Evolutionary conservation across 2,888 invertebrate species (phyloP).

Genomic region (Mythimna ferrago): DNA sequence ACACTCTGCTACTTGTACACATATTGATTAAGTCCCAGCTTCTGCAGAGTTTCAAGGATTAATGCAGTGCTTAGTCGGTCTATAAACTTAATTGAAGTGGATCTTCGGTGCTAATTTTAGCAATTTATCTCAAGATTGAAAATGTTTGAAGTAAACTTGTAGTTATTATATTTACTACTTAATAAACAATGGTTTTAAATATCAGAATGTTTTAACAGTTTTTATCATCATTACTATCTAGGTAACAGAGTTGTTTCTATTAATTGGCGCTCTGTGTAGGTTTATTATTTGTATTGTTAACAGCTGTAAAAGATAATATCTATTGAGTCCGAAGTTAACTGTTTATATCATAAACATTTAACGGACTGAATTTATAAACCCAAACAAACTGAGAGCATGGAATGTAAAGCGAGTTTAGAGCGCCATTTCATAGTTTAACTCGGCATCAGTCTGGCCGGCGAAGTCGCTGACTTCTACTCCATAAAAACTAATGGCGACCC

Average conservation of each 20-base stretch:
- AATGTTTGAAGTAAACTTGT: slow-evolving; percentile 4
- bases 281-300: background rate
- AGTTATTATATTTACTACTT: no score
- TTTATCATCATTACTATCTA: background rate
- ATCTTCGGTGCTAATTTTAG: slow-evolving; percentile 41
- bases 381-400: slow-evolving; percentile 36
- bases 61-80: slow-evolving; percentile 59
- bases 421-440: slow-evolving; percentile 71
- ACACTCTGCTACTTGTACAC: slow-evolving; percentile 63
- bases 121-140: slow-evolving; percentile 23
- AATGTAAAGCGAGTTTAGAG: slow-evolving; percentile 65
- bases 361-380: slow-evolving; percentile 14
- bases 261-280: background rate
- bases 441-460: slow-evolving; percentile 65
- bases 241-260: background rate
- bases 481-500: slow-evolving; percentile 80
- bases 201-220: background rate
- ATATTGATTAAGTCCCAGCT: slow-evolving; percentile 76
- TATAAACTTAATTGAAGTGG: slow-evolving; percentile 52
- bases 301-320: no score
- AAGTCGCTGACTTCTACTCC: slow-evolving; percentile 71
- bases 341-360: slow-evolving; percentile 16
- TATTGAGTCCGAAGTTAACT: no score
- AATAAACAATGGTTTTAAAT: background rate
- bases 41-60: slow-evolving; percentile 64